phyloP scores from a whole-genome alignment of 2,797 vertebrate species.

The Cryptoprocta ferox region DNA sequence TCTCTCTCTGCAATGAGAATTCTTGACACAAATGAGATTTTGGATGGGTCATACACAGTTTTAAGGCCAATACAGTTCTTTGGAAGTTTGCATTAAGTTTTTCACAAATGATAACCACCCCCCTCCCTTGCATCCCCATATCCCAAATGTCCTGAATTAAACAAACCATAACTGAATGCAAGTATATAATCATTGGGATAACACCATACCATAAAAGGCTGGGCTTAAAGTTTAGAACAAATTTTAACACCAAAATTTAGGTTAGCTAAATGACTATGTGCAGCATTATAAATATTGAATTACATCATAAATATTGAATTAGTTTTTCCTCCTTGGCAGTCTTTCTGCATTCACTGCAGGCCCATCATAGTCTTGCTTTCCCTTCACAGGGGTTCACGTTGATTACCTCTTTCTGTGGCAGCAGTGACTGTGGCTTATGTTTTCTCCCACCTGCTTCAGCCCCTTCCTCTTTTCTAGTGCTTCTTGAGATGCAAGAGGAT shows the following conservation, averaged over 20 bases:
- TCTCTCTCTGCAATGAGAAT: not conserved
- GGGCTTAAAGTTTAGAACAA: not conserved
- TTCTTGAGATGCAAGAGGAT: not conserved
- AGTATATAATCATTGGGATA: not conserved
- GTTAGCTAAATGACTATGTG: not conserved
- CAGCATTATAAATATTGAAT: not conserved
- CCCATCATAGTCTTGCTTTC: not conserved
- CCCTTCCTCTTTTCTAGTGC: not conserved
- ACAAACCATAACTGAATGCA: not conserved
- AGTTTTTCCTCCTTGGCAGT: not conserved
- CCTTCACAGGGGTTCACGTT: not conserved
- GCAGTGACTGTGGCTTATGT: not conserved
- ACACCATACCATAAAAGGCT: not conserved
- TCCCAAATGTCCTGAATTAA: not conserved
- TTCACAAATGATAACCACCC: not conserved
- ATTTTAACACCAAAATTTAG: conserved; percentile 9
- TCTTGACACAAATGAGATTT: not conserved
- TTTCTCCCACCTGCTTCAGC: not conserved
- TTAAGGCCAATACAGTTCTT: not conserved
- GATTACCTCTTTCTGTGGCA: not conserved
- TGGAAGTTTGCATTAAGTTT: not conserved
- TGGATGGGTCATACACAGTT: not conserved
- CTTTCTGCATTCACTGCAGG: not conserved
- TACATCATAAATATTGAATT: not conserved
- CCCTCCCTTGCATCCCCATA: not conserved